A percentile compares a stretch with the other conserved stretches of the same genome.
Conservation (phyloP, 64 coral and sea anemone species). For the Astreopora myriophthalma region DNA sequence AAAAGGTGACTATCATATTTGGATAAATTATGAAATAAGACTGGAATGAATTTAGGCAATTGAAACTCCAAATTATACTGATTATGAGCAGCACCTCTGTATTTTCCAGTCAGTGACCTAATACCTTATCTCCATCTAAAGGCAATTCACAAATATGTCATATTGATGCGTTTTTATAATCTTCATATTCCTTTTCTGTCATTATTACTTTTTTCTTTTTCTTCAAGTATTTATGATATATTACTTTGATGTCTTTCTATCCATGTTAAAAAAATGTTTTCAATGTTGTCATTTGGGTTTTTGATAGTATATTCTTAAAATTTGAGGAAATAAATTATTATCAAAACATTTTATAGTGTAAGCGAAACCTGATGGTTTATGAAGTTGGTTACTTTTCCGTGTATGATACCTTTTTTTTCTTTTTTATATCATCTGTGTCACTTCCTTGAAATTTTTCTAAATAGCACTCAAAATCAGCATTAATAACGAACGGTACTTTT, state of each 20-base stretch:
- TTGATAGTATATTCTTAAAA: not conserved
- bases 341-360: slow-evolving; percentile 35
- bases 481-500: slow-evolving; percentile 37
- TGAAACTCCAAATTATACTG: slow-evolving; percentile 2
- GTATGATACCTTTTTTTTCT: too few species aligned
- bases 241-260: slow-evolving; percentile 14
- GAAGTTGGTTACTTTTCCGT: slow-evolving; percentile 39
- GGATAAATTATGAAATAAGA: slow-evolving; percentile 32
- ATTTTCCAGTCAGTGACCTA: slow-evolving; percentile 49
- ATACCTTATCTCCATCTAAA: not conserved
- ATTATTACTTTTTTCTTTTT: not conserved
- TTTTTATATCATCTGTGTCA: not conserved
- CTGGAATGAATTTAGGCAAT: slow-evolving; percentile 37
- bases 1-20: slow-evolving; percentile 42
- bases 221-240: slow-evolving; percentile 5
- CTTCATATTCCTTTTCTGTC: not conserved
- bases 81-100: slow-evolving; percentile 39
- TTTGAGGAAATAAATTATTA: not conserved
- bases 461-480: slow-evolving; percentile 29
- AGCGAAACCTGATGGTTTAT: slow-evolving; percentile 23
- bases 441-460: not conserved
- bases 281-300: not conserved
- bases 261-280: not conserved
- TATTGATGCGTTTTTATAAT: not conserved
- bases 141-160: not conserved